Base-by-base conservation (phyloP, 1,140 invertebrate species). In the Hestina assimilis region DNA sequence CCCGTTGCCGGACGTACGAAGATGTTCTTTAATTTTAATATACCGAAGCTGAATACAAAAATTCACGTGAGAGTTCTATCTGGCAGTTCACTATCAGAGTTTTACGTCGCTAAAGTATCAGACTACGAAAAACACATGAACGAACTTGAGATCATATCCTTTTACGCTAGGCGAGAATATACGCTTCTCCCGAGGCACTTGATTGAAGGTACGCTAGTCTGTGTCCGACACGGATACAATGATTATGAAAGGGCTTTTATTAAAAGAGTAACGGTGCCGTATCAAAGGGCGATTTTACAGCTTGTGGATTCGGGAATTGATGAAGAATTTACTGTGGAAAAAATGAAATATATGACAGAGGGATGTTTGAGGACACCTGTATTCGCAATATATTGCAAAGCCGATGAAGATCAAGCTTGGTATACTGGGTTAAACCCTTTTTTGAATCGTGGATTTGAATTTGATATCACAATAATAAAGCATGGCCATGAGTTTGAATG, bases 231-330 rank as follows among this genome's bases (percentile, higher is more conserved):
- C 7, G 38, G 17, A 12, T 28, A 15, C 6, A 41, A 50, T 26
- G 41, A 17, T 14, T 61, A 56, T 43, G 45, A 61, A 12, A 45
- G 59, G 11, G 59, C 52, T 19, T 11, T 56, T 24, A 43, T 61
- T 8, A 61, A 56, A 38, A 31, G 24, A 17, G 28, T 57, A 12
- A 47, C 33, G 9, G 29, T 35, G 7, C 12, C n/a, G 0, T 23
- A 48, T 14, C 20, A 23, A 23, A 50, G 23, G 9, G 55, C 55
- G 4, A 23, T 50, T 7, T 21, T 57, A 3, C 55, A 57, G 4
- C 55, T 57, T 40, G 46, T 57, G 3, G 55, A 57, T 33, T 50
- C 12, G 45, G 55, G 55, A 29, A 50, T 12, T 41, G 46, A 57
- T 14, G 55, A 50, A 24, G 55, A 57, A 31, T 41, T 50, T 33